Evolutionary conservation across 2,888 invertebrate genomes (phyloP), one percentile per base, ranked within the genome.

Genomic region (Gastracanthus pulcherrimus): DNA sequence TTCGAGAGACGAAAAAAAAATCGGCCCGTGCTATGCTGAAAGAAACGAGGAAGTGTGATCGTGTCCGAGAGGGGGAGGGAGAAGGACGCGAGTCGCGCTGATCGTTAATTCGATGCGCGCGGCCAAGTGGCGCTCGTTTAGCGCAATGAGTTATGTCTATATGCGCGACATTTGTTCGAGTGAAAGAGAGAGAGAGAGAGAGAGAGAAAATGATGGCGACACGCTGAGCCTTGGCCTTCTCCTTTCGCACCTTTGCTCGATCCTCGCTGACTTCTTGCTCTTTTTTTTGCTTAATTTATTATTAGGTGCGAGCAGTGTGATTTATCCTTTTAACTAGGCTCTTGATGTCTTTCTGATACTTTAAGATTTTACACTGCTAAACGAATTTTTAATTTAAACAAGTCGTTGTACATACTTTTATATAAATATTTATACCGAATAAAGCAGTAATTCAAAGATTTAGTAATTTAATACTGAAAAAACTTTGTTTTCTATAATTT

Each of bases 81-180:
- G n/a, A 55, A 13, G 26, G 26, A 76, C 23, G 41, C 72, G 80
- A 72, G 78, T 41, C 83, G 84, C 84, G 85, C 84, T 60, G 23
- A 81, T 83, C 87, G 87, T 88, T 88, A 89, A 89, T 89, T 87
- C 86, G 89, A 89, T 87, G 86, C 86, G 87, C 87, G 86, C 86
- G 87, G 86, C 84, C 84, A 86, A 86, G 87, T 86, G 87, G 85
- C 85, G 85, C 86, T 87, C 87, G 88, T 87, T 89, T 89, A 88
- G 86, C 84, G 87, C 87, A 86, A 89, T 89, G 88, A 89, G 86
- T 88, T 89, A 88, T 74, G 77, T 26, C n/a, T 19, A 45, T 66
- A 58, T 13, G 3, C 62, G 62, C 19, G 48, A 66, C 48, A 19
- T n/a, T 26, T 26, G 16, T 16, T 31, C n/a, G 60, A 26, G 19